phyloP scores from a whole-genome alignment of 1,140 invertebrate genomes.

The Zaprionus inermis region DNA sequence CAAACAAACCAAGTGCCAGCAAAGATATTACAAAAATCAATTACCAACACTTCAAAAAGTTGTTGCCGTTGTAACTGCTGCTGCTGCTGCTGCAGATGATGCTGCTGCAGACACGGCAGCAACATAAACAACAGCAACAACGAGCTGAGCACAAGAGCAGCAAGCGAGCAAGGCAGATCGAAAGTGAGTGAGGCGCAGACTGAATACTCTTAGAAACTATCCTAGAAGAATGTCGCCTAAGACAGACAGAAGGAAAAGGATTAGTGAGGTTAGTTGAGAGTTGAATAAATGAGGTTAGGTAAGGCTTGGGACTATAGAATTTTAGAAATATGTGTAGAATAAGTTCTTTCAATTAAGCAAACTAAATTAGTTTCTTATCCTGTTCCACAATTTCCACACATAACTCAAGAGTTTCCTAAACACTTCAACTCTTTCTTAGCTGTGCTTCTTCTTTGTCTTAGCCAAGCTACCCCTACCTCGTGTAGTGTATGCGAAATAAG shows the following conservation, averaged over 20 bases:
- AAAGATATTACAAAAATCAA: constrained; percentile 82
- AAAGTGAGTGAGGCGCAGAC: background rate
- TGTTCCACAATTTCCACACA: no score
- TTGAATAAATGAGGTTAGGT: background rate
- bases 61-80: constrained; percentile 52
- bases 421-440: background rate
- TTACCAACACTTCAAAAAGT: constrained; percentile 80
- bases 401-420: background rate
- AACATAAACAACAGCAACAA: constrained; percentile 67
- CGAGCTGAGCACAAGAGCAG: constrained; percentile 27
- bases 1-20: constrained; percentile 75
- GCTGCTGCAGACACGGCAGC: constrained; percentile 54
- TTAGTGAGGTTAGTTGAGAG: background rate
- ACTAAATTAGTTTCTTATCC: no score
- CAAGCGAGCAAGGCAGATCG: constrained; percentile 9
- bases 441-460: background rate
- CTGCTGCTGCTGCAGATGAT: constrained; percentile 28
- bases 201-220: constrained; percentile 24
- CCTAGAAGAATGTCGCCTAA: no score
- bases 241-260: background rate
- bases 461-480: background rate
- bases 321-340: no score
- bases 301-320: no score
- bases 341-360: no score
- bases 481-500: constrained; percentile 46